Conservation (phyloP, 2,113 vertebrate species). For the Pteronura brasiliensis region DNA sequence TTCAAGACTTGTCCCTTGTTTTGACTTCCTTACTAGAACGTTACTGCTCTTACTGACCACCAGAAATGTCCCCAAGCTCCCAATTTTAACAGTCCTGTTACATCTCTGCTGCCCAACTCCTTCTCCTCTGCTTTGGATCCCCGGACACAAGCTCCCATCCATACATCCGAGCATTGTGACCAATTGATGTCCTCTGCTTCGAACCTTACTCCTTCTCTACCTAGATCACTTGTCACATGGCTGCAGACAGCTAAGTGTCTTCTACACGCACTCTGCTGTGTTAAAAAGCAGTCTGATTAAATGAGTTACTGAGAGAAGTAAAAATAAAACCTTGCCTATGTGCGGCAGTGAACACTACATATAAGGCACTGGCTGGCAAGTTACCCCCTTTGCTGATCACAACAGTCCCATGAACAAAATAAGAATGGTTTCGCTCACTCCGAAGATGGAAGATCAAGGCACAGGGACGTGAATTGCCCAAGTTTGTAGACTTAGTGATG, state of each 20-base stretch:
- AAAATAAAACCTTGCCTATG: background rate
- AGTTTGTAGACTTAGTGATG: background rate
- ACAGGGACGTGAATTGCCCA: background rate
- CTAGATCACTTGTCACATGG: background rate
- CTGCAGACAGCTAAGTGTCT: background rate
- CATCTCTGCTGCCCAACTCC: background rate
- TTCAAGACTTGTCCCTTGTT: background rate
- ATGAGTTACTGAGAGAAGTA: background rate
- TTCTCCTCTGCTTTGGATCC: background rate
- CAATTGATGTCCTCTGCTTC: fast-evolving
- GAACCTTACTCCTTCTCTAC: background rate
- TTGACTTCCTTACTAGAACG: background rate
- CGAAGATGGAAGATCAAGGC: background rate
- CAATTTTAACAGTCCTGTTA: background rate
- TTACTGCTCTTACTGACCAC: background rate
- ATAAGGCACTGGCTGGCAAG: background rate
- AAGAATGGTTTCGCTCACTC: background rate
- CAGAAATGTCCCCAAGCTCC: background rate
- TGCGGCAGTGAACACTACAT: background rate
- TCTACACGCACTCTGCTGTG: background rate
- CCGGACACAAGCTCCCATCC: background rate
- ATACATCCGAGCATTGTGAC: background rate
- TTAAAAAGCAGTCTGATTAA: background rate
- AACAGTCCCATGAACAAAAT: background rate
- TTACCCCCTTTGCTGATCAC: background rate